phyloP scores from a whole-genome alignment of 2,888 invertebrate genomes.

The Melikaiella ostensackeni region DNA sequence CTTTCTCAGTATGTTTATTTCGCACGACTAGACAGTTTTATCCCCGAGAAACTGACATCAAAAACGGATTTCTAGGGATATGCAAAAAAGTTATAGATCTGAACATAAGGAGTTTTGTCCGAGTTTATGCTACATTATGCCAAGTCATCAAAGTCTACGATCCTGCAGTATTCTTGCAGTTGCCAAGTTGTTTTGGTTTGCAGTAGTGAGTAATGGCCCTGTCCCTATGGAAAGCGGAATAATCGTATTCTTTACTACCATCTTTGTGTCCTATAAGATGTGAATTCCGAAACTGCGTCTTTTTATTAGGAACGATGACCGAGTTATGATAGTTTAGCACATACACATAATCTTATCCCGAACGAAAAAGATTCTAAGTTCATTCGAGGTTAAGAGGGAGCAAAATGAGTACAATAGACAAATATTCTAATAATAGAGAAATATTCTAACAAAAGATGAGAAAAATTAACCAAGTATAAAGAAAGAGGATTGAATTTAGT shows the following conservation, averaged over 20 bases:
- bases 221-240: neutral
- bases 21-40: no score
- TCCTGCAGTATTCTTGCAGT: constrained; percentile 5
- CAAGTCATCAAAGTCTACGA: constrained; percentile 2
- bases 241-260: constrained; percentile 1
- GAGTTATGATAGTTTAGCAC: neutral
- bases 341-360: neutral
- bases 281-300: neutral
- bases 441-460: no score
- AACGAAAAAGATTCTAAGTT: neutral
- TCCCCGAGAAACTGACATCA: no score
- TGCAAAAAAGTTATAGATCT: no score
- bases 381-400: no score
- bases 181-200: constrained; percentile 6
- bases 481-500: no score
- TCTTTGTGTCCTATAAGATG: neutral
- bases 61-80: no score
- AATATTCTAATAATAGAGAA: no score
- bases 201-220: neutral
- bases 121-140: neutral
- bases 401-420: no score
- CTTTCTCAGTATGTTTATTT: no score
- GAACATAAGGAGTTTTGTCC: neutral
- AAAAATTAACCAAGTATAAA: no score
- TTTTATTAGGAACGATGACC: neutral